Base-by-base conservation (phyloP, 2,888 invertebrate genomes). In the Eledona agricola region DNA sequence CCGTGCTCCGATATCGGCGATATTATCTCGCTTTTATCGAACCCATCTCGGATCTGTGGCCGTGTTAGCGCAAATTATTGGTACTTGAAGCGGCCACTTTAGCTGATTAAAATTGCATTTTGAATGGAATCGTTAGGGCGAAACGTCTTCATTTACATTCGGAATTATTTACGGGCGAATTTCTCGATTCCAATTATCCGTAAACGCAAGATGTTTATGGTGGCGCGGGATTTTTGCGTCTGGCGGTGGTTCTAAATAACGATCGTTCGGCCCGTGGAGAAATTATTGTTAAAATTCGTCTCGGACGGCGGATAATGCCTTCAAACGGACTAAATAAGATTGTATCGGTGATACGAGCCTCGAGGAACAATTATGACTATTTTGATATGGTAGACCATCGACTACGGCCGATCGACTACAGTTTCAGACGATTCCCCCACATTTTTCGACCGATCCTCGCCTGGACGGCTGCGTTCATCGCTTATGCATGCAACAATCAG, bases 51-150 rank as follows among this genome's bases (percentile, higher is more conserved):
- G 53, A 64, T 63, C 58, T 63, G 51, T 49, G 55, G 35, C 62
- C 60, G 65, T 62, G 66, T 65, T 65, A 63, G 61, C 60, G 60
- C 60, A 62, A 65, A 62, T 66, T 66, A 66, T 66, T 62, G 63
- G 59, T 59, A 54, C 56, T 58, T 42, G 23, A 35, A 28, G 22
- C 43, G 55, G 31, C 47, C 53, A 57, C 57, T 54, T 52, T 55
- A 52, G 46, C 60, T 46, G 58, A 58, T 58, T 58, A 60, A 60
- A 60, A 56, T 42, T 51, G 55, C 47, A 45, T 42, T 51, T 54
- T 37, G 46, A 58, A 59, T 59, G 52, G 45, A 55, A 49, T 55
- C 57, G 53, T 59, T 58, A 38, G 47, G 53, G 15, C 40, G n/a
- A 28, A 50, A 56, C 50, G 56, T 56, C 60, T 59, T 59, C 55